phyloP scores from a whole-genome alignment of 2,888 invertebrate genomes.

The Pilophorus perplexus region DNA sequence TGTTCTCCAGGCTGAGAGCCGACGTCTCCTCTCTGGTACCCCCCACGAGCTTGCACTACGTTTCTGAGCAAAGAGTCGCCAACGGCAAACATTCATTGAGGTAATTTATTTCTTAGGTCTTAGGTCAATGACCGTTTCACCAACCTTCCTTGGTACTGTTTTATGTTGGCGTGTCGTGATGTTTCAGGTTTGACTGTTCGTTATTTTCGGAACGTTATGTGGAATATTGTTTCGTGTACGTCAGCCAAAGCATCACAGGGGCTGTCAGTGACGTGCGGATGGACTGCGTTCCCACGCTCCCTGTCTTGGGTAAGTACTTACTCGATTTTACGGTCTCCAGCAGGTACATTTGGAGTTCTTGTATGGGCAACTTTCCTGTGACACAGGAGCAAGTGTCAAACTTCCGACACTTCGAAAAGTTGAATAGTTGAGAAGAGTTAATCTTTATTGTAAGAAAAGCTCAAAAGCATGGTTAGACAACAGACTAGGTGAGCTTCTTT shows the following conservation, averaged over 20 bases:
- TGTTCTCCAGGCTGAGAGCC: slow-evolving; percentile 70
- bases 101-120: too few relatives aligned
- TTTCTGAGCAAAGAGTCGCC: slow-evolving; percentile 63
- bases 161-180: too few relatives aligned
- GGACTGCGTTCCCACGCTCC: slow-evolving; percentile 80
- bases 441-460: too few relatives aligned
- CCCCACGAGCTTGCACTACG: slow-evolving; percentile 63
- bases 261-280: slow-evolving; percentile 80
- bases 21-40: slow-evolving; percentile 67
- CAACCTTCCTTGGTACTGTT: background rate
- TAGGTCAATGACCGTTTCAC: too few relatives aligned
- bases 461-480: too few relatives aligned
- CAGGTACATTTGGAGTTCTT: background rate
- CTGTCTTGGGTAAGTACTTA: slow-evolving; percentile 65
- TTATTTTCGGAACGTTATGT: slow-evolving; percentile 78
- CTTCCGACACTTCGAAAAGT: too few relatives aligned
- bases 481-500: too few relatives aligned
- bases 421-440: too few relatives aligned
- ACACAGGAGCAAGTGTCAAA: too few relatives aligned
- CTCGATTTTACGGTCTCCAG: background rate
- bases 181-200: slow-evolving; percentile 72
- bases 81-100: slow-evolving; percentile 70
- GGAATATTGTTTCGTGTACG: slow-evolving; percentile 85
- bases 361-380: background rate
- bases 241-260: slow-evolving; percentile 78